Evolutionary conservation across 2,888 invertebrate species (phyloP).

Genomic region (Theodoxus fluviatilis): DNA sequence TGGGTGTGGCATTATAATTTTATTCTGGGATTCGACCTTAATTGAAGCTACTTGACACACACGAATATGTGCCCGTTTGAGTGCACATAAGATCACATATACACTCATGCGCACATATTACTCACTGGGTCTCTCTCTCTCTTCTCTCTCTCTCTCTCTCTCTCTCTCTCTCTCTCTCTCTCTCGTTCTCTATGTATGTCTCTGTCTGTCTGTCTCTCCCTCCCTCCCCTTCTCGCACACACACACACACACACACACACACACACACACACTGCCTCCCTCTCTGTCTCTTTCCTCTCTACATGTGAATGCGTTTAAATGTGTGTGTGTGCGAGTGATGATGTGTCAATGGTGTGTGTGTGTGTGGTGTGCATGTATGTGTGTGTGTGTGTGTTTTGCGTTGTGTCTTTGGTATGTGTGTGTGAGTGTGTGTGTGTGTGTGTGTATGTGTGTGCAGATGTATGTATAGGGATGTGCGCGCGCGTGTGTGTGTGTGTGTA

Average conservation of each 20-base stretch:
- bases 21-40: no score
- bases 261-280: slow-evolving; percentile 1
- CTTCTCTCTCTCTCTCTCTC: slow-evolving; percentile 16
- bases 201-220: slow-evolving; percentile 5
- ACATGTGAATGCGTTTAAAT: neutral
- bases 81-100: no score
- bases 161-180: slow-evolving; percentile 16
- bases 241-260: slow-evolving; percentile 12
- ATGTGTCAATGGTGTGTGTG: no score
- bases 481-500: neutral
- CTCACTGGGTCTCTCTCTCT: neutral
- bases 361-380: neutral
- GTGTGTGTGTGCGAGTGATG: neutral
- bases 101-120: no score
- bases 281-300: neutral
- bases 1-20: no score
- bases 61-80: no score
- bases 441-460: neutral
- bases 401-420: no score
- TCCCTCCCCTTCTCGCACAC: neutral
- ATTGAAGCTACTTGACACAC: no score
- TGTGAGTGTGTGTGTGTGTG: neutral
- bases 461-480: neutral
- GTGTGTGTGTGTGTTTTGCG: neutral
- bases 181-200: slow-evolving; percentile 10